Evolutionary conservation across 30 jellyfish, hydroid and myxozoan species (phyloP).

Genomic region (Haliclystus octoradiatus): DNA sequence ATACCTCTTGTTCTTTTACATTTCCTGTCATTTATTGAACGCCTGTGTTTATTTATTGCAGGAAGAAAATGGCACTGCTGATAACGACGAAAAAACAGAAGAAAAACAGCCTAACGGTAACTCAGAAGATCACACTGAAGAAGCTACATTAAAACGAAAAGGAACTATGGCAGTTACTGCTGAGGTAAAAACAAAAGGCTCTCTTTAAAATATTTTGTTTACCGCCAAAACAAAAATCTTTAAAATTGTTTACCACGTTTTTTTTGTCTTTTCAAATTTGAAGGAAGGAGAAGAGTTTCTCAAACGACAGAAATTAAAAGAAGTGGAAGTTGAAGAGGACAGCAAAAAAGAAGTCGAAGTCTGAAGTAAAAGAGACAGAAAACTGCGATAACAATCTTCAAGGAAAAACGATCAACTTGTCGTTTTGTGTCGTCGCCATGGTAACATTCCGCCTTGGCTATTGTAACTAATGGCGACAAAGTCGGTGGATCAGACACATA

Average conservation of each 20-base stretch:
- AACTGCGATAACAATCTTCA: background rate
- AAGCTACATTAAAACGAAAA: conserved; percentile 41
- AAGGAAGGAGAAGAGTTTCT: conserved; percentile 82
- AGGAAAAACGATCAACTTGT: too few relatives aligned
- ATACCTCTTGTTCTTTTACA: too few relatives aligned
- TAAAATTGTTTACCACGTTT: background rate
- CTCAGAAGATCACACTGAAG: conserved; percentile 13
- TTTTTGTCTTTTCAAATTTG: background rate
- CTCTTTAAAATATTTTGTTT: background rate
- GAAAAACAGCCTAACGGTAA: conserved; percentile 14
- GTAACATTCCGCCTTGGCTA: too few relatives aligned
- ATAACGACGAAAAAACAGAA: conserved; percentile 36
- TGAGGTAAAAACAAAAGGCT: conserved; percentile 14
- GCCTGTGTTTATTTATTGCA: too few relatives aligned
- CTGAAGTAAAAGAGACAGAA: background rate
- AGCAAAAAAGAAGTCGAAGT: conserved; percentile 69
- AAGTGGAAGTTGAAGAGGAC: conserved; percentile 30
- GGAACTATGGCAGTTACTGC: conserved; percentile 65
- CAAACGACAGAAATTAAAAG: conserved; percentile 49
- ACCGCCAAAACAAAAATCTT: background rate
- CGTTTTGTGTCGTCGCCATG: too few relatives aligned
- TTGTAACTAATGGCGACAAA: too few relatives aligned
- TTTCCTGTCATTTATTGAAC: too few relatives aligned
- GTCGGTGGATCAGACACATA: too few relatives aligned
- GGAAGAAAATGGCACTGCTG: conserved; percentile 38